These are phyloP conservation scores for Otis tarda DNA, from an alignment of 2,113 vertebrate genomes.

Conservation along the genomic window DNA sequence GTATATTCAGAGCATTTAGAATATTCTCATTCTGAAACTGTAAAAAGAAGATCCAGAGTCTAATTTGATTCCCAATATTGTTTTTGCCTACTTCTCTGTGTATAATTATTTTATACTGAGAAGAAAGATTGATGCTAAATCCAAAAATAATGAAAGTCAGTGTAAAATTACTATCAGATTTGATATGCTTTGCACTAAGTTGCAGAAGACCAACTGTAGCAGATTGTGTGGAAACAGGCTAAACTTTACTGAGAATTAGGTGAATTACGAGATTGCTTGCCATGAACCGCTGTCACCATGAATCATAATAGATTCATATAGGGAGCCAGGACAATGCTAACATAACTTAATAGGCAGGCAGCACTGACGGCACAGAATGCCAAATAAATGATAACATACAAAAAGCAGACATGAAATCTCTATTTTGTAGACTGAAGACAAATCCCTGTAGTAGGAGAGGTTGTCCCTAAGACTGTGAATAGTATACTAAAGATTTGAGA, in stretches of 20 bases:
- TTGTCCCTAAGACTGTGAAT: background rate
- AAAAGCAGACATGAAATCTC: background rate
- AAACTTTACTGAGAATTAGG: background rate
- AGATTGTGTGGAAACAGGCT: background rate
- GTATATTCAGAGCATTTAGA: background rate
- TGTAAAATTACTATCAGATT: background rate
- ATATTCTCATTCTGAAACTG: background rate
- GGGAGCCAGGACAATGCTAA: background rate
- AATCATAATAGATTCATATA: background rate
- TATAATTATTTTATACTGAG: background rate
- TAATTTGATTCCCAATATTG: background rate
- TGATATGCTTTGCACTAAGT: background rate
- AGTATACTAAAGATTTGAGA: background rate
- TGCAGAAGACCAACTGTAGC: background rate
- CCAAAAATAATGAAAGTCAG: background rate
- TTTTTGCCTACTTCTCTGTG: background rate
- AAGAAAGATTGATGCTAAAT: background rate
- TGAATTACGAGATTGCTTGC: background rate
- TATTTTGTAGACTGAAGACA: background rate
- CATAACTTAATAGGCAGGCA: background rate
- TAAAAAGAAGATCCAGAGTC: background rate
- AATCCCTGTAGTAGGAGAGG: background rate
- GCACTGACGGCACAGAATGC: background rate
- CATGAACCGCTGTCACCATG: background rate
- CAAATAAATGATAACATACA: background rate